These are phyloP conservation scores for Telmatochromis brachygnathus DNA, from an alignment of 2,113 vertebrate genomes.

Conservation along the genomic window DNA sequence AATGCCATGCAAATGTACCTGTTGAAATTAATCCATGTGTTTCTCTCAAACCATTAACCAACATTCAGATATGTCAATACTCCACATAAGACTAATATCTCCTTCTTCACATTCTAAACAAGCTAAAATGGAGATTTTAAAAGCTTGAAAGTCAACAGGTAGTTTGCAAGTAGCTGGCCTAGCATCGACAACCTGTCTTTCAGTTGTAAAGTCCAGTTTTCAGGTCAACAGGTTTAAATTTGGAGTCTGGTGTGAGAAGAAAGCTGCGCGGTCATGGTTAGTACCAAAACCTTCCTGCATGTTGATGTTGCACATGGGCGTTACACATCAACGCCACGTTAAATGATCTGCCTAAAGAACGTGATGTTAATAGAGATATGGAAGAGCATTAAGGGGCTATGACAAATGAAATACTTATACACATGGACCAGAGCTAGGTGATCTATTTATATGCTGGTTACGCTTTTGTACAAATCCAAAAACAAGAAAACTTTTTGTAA, in stretches of 20 bases:
- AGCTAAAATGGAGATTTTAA: not conserved
- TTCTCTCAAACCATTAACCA: not conserved
- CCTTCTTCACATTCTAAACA: not conserved
- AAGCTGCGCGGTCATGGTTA: not conserved
- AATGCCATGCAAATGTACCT: constrained; percentile 36
- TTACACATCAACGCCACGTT: not conserved
- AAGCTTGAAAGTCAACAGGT: not conserved
- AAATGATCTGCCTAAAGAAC: not conserved
- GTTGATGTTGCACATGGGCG: not conserved
- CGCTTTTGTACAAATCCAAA: not conserved
- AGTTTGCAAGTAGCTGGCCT: not conserved
- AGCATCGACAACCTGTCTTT: not conserved
- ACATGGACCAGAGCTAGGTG: not conserved
- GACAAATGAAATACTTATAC: not conserved
- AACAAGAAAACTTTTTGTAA: fast-evolving
- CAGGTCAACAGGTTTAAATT: not conserved
- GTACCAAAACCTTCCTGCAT: not conserved
- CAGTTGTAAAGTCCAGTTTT: not conserved
- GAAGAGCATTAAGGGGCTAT: constrained; percentile 39
- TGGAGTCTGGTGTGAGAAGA: not conserved
- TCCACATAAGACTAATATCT: not conserved
- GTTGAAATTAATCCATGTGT: not conserved
- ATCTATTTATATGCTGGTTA: not conserved
- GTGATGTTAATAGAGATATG: constrained; percentile 50
- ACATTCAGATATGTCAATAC: not conserved